Conservation (phyloP, 1,140 invertebrate genomes). For the Trichoplusia ni region DNA sequence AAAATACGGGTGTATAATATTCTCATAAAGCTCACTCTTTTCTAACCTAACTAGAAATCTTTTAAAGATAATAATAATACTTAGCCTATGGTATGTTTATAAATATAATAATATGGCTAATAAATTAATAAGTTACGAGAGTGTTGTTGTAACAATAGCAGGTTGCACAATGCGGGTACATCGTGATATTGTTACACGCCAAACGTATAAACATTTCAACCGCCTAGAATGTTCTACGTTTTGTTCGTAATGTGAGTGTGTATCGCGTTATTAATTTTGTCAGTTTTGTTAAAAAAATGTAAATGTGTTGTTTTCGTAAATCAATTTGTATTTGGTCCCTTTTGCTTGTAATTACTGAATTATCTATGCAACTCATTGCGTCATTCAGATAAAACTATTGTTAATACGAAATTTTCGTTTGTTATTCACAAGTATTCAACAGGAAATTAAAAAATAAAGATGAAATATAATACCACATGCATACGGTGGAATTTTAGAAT, state of each 20-base stretch:
- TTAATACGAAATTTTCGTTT: slow-evolving; percentile 62
- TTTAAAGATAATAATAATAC: slow-evolving; percentile 76
- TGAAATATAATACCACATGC: slow-evolving; percentile 60
- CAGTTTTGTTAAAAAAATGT: slow-evolving; percentile 66
- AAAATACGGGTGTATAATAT: slow-evolving; percentile 56
- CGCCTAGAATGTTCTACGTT: slow-evolving; percentile 63
- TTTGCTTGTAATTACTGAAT: slow-evolving; percentile 78
- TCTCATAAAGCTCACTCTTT: slow-evolving; percentile 78
- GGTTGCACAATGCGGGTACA: slow-evolving; percentile 29
- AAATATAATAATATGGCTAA: slow-evolving; percentile 78
- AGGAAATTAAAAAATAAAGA: slow-evolving; percentile 54
- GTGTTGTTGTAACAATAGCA: slow-evolving; percentile 60
- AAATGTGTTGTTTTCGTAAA: slow-evolving; percentile 53
- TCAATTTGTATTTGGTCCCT: slow-evolving; percentile 77
- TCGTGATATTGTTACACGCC: slow-evolving; percentile 51
- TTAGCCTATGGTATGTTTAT: slow-evolving; percentile 80
- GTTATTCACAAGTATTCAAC: slow-evolving; percentile 63
- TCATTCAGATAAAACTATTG: slow-evolving; percentile 53
- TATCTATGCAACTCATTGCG: slow-evolving; percentile 49
- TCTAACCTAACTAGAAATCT: slow-evolving; percentile 76
- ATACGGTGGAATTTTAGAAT: slow-evolving; percentile 40
- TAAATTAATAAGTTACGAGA: slow-evolving; percentile 74
- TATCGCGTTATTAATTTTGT: slow-evolving; percentile 58
- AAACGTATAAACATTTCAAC: slow-evolving; percentile 53
- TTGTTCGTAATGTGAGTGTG: slow-evolving; percentile 48